Percentiles rank a stretch among this genome's conserved stretches.
Evolutionary conservation across 2,888 invertebrate species (phyloP).

Genomic region (Lacanobia wlatinum): DNA sequence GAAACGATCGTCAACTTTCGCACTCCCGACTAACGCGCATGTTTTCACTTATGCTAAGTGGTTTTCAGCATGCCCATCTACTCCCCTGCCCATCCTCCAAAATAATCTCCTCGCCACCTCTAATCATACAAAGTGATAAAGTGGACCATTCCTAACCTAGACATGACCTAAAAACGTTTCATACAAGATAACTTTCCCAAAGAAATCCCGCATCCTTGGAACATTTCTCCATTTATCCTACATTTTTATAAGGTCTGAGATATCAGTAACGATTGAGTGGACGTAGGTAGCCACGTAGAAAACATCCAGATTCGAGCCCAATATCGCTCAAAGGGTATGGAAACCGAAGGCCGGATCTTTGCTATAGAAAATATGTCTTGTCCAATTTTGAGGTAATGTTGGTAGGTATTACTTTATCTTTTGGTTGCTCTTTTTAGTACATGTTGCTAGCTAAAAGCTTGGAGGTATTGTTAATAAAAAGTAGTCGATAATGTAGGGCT

Average conservation of each 20-base stretch:
- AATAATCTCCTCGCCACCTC: constrained; percentile 17
- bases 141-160: constrained; percentile 34
- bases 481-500: neutral
- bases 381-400: constrained; percentile 40
- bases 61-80: neutral
- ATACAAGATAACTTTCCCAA: constrained; percentile 43
- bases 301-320: constrained; percentile 59
- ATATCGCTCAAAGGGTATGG: constrained; percentile 54
- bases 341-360: constrained; percentile 45
- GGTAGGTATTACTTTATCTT: constrained; percentile 31
- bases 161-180: constrained; percentile 47
- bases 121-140: constrained; percentile 50
- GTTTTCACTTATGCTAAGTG: neutral
- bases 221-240: constrained; percentile 54
- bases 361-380: constrained; percentile 37
- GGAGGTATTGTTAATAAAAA: neutral
- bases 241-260: constrained; percentile 53
- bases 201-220: constrained; percentile 47
- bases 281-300: constrained; percentile 63
- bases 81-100: neutral
- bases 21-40: too few species aligned
- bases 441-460: constrained; percentile 12
- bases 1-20: neutral
- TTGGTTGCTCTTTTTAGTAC: constrained; percentile 3
- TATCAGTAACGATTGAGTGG: constrained; percentile 60